Evolutionary conservation across 1,140 invertebrate genomes (phyloP), one percentile per base, ranked within the genome.

Genomic region (Cotesia typhae): DNA sequence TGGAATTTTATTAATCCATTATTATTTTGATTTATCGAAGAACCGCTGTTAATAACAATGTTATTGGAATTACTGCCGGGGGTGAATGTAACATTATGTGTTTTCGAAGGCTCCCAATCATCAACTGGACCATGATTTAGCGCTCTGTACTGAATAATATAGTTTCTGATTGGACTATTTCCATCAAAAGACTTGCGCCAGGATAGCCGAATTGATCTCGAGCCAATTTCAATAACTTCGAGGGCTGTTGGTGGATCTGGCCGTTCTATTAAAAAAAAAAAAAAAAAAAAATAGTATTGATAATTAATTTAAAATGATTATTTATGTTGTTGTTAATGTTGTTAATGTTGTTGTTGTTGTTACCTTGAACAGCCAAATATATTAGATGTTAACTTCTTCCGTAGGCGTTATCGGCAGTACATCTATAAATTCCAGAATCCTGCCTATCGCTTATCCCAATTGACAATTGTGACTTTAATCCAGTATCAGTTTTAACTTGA

Each of bases 391-490:
- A 93, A 77, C 95, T 94, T 55, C 92, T 89, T 0, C 95, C 95
- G 79, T 92, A 95, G 0, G 91, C 90, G 84, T 98, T 97, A 75
- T 93, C 91, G 0, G 94, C 94, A 0, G 91, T 89, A 82, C 96
- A 98, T 9, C 92, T 91, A 84, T 96, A 97, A n/a, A 92, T 90
- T 0, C 94, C 94, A 0, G 94, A 94, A 85, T 97, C 95, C 67
- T 90, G 88, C 12, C 92, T 88, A 81, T 92, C 91, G 9, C 91
- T 91, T 60, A 89, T 89, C 4, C 87, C 88, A 17, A 93, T 89
- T 10, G 88, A 91, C 37, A 93, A 80, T 73, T 91, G 90, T 0
- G 92, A 93, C 74, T 90, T 91, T 0, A 92, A 86, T 2, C 92
- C 92, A 69, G 88, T 90, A 3, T 92, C 91, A 0, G 90, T 91